Percentiles rank a stretch among this genome's conserved stretches.
Evolutionary conservation across 2,113 vertebrate genomes (phyloP).

Genomic region (Pygoscelis antarcticus): DNA sequence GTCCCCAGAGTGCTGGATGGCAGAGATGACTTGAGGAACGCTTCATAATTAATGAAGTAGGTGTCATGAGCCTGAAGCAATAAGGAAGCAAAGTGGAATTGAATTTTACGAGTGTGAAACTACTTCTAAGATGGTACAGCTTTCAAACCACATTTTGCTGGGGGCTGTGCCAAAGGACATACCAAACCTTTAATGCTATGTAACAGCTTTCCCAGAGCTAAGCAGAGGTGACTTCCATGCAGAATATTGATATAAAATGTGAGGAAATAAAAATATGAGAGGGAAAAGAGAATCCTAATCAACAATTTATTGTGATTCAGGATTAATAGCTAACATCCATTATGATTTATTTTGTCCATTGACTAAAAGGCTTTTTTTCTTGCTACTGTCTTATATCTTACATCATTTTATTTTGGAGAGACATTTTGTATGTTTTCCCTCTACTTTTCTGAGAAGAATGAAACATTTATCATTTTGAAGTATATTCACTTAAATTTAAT

Average conservation of each 20-base stretch:
- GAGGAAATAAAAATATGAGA: background rate
- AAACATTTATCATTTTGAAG: background rate
- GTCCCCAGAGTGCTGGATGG: background rate
- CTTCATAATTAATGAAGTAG: background rate
- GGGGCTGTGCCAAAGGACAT: background rate
- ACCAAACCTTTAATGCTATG: background rate
- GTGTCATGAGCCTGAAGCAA: accelerated
- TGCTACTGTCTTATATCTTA: background rate
- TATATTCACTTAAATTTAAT: background rate
- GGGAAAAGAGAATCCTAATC: background rate
- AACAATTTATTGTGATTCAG: background rate
- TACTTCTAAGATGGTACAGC: background rate
- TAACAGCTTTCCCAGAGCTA: background rate
- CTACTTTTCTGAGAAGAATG: background rate
- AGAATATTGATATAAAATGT: background rate
- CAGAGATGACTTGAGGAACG: background rate
- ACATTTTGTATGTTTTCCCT: background rate
- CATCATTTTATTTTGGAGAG: background rate
- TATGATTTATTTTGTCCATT: background rate
- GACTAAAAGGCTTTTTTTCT: background rate
- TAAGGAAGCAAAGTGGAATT: background rate
- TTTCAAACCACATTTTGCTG: background rate
- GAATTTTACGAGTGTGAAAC: background rate
- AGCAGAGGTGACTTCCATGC: background rate
- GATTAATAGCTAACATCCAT: background rate